Evolutionary conservation across 2,888 invertebrate genomes (phyloP), one percentile per base, ranked within the genome.

Genomic region (Dynastes tityus): DNA sequence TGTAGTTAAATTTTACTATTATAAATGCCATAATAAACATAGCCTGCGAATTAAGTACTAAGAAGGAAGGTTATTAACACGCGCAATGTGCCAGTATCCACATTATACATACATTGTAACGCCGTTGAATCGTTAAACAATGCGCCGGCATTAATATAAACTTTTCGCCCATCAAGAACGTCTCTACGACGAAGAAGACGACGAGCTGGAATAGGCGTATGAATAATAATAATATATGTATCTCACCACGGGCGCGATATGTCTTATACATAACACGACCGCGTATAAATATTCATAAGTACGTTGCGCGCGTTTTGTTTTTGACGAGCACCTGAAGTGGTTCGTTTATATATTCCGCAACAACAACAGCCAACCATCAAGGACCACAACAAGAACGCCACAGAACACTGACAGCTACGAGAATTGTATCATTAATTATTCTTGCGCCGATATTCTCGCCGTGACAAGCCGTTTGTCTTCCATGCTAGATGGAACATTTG

Each of bases 261-360:
- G 84, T 84, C 85, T 85, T 85, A 85, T 85, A 85, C 86, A 86
- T 85, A 85, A 68, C 68, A 68, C 68, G 27, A 32, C 83, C 76
- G 78, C 80, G 80, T 86, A 87, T 88, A 87, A 87, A 87, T 87
- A 87, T 87, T 87, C 87, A 87, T 87, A 85, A 87, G 85, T 81
- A 80, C 49, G 63, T 80, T 81, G 80, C 78, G 51, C 68, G 51
- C 68, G 79, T 79, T 79, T 83, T 83, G 82, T 83, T 85, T 85
- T 85, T 86, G 86, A 86, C 85, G 86, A 86, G 87, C 86, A 87
- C 86, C 86, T 85, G 85, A 84, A 87, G 86, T 86, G 86, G 85
- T 51, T 68, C 68, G 68, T 16, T 86, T 86, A 86, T 74, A 45
- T 45, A 74, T 86, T 86, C 84, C 82, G 82, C 58, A 68, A 73